Evolutionary conservation across 2,113 vertebrate species (phyloP).

Genomic region (Pelusios castaneus): DNA sequence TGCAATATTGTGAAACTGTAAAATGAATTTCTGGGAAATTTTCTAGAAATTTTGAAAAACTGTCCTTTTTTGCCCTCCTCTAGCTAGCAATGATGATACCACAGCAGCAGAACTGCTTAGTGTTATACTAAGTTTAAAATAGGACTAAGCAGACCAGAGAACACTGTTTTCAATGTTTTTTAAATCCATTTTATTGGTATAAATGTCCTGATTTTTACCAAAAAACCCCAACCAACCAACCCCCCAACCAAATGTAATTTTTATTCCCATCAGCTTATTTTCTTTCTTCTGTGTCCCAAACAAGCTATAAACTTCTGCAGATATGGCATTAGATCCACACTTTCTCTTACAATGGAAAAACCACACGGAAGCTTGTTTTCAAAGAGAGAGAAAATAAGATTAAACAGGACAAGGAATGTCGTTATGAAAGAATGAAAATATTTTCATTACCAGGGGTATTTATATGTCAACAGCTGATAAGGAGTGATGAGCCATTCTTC

Average conservation of each 20-base stretch:
- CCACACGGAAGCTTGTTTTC: constrained; percentile 89
- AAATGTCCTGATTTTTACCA: constrained; percentile 6
- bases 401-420: constrained; percentile 83
- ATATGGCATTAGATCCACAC: neutral
- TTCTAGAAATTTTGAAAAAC: neutral
- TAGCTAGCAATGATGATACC: neutral
- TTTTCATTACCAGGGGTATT: constrained; percentile 89
- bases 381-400: constrained; percentile 80
- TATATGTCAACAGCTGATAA: constrained; percentile 91
- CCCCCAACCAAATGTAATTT: neutral
- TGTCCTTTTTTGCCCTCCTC: neutral
- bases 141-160: neutral
- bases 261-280: neutral
- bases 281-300: constrained; percentile 27
- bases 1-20: neutral
- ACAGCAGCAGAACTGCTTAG: fast-evolving
- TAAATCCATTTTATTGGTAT: neutral
- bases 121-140: neutral
- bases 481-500: constrained; percentile 78
- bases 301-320: constrained; percentile 26
- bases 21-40: neutral
- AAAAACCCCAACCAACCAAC: neutral
- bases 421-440: constrained; percentile 90
- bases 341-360: constrained; percentile 42
- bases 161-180: neutral